phyloP scores from a whole-genome alignment of 1,140 invertebrate species.

The Hermetia illucens region DNA sequence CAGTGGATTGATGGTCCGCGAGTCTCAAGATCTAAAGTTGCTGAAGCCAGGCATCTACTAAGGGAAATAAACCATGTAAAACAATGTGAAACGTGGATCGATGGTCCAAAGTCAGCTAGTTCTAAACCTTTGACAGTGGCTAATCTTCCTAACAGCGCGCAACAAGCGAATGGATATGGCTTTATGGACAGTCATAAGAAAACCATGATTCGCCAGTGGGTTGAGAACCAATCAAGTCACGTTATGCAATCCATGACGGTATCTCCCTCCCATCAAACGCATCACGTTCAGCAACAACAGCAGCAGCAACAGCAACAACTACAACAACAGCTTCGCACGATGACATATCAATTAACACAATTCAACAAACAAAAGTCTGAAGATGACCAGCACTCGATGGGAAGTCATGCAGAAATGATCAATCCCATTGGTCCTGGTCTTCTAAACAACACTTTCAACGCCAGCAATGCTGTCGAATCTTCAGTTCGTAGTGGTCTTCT shows the following conservation, averaged over 20 bases:
- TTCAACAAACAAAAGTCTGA: slow-evolving; percentile 28
- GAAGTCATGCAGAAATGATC: slow-evolving; percentile 9
- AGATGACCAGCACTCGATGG: slow-evolving; percentile 9
- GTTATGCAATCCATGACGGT: slow-evolving; percentile 35
- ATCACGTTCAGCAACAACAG: slow-evolving; percentile 8
- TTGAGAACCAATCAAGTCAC: slow-evolving; percentile 76
- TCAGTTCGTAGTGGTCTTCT: slow-evolving; percentile 6
- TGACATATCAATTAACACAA: slow-evolving; percentile 20
- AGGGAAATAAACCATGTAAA: slow-evolving; percentile 58
- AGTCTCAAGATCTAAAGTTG: slow-evolving; percentile 68
- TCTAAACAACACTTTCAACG: slow-evolving; percentile 6
- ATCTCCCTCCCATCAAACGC: slow-evolving; percentile 12
- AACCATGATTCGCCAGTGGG: slow-evolving; percentile 86
- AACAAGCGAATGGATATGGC: slow-evolving; percentile 45
- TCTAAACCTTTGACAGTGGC: slow-evolving; percentile 21
- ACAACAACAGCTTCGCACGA: slow-evolving; percentile 9
- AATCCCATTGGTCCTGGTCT: slow-evolving; percentile 8
- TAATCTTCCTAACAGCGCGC: slow-evolving; percentile 20
- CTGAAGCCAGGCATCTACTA: slow-evolving; percentile 61
- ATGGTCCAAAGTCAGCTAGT: slow-evolving; percentile 54
- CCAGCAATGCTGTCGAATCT: slow-evolving; percentile 9
- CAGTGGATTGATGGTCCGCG: slow-evolving; percentile 93
- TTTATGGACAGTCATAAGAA: slow-evolving; percentile 86
- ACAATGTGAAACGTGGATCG: slow-evolving; percentile 84
- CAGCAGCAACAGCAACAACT: slow-evolving; percentile 13